Evolutionary conservation across 2,113 vertebrate genomes (phyloP).

Genomic region (Elanoides forficatus): DNA sequence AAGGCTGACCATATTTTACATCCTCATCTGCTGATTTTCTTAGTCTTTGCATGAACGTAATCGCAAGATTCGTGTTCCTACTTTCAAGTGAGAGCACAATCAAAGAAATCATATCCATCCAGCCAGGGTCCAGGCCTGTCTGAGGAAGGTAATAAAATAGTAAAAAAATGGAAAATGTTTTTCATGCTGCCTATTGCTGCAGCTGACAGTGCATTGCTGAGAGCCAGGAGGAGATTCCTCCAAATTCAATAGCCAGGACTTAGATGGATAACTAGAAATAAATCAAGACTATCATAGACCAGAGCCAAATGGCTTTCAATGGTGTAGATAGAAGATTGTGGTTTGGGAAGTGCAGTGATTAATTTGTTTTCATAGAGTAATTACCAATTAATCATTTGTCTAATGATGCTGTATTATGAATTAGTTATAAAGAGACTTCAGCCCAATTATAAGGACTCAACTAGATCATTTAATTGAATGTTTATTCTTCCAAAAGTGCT

Average conservation of each 20-base stretch:
- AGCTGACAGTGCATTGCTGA: neutral
- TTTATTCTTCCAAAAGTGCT: neutral
- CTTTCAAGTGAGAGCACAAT: neutral
- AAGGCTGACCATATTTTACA: neutral
- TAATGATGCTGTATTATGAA: slow-evolving; percentile 27
- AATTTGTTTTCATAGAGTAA: slow-evolving; percentile 46
- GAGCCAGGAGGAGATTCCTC: neutral
- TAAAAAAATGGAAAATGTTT: neutral
- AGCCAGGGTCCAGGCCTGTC: neutral
- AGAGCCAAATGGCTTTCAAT: neutral
- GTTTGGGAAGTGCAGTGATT: neutral
- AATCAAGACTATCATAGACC: neutral
- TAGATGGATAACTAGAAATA: neutral
- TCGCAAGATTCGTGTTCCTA: neutral
- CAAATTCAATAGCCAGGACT: neutral
- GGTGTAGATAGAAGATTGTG: neutral
- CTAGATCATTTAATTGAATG: slow-evolving; percentile 24
- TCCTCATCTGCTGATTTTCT: neutral
- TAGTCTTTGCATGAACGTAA: neutral
- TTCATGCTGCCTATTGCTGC: neutral
- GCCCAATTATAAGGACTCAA: neutral
- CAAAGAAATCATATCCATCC: neutral
- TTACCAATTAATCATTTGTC: slow-evolving; percentile 41
- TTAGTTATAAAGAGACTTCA: slow-evolving; percentile 39
- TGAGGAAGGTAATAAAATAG: neutral